Conservation (phyloP, 2,797 vertebrate genomes). For the Streptopelia turtur region DNA sequence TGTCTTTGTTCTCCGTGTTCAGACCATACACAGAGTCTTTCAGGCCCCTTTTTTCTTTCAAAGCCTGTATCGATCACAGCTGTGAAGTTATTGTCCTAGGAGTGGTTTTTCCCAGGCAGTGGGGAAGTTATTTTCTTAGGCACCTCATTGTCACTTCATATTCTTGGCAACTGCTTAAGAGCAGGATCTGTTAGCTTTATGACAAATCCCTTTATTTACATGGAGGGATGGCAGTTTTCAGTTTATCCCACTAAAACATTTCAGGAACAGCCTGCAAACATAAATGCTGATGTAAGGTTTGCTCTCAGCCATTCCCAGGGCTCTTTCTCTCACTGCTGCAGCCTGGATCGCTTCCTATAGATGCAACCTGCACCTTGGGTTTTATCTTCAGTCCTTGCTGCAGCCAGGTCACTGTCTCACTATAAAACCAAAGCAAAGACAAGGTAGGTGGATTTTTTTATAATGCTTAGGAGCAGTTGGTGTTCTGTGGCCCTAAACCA, state of each 20-base stretch:
- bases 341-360: background rate
- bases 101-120: conserved; percentile 8
- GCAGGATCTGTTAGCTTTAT: conserved; percentile 37
- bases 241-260: background rate
- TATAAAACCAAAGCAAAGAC: background rate
- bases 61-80: conserved; percentile 16
- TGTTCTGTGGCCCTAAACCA: background rate
- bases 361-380: background rate
- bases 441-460: background rate
- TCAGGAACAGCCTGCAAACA: conserved; percentile 1
- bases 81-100: background rate
- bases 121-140: conserved; percentile 45
- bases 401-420: background rate
- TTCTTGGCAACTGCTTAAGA: conserved; percentile 46
- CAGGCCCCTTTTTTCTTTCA: background rate
- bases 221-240: background rate
- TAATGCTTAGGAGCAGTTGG: no score
- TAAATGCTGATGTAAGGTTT: background rate
- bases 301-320: background rate
- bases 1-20: conserved; percentile 25
- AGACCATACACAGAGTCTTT: background rate
- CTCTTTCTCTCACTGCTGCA: background rate
- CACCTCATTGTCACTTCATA: conserved; percentile 68
- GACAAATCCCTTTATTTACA: conserved; percentile 62
- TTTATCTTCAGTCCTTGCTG: background rate